Percentiles rank a stretch among this genome's conserved stretches.
These are phyloP conservation scores for Pseudomyrmex pallidus DNA, from an alignment of 1,140 invertebrate genomes.

Conservation along the genomic window DNA sequence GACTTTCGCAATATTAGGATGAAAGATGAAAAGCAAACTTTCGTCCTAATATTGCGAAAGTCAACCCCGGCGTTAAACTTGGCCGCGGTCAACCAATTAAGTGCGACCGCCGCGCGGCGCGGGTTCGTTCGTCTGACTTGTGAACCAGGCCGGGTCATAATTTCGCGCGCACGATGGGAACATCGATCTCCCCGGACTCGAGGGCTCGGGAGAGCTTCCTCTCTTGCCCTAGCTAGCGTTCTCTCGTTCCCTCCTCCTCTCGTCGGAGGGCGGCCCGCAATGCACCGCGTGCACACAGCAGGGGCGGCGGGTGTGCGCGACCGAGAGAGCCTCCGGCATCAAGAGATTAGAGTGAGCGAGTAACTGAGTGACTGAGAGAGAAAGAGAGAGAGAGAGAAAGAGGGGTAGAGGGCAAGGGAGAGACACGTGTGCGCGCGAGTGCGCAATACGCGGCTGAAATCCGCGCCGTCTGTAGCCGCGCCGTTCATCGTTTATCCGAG, in stretches of 20 bases:
- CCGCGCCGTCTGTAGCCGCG: conserved; percentile 13
- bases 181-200: conserved; percentile 38
- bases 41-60: too few species aligned
- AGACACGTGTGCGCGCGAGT: conserved; percentile 12
- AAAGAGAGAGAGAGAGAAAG: conserved; percentile 20
- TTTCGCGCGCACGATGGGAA: conserved; percentile 52
- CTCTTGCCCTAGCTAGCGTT: not conserved
- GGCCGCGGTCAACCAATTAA: conserved; percentile 56
- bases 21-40: conserved; percentile 53
- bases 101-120: conserved; percentile 30
- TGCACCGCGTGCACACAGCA: conserved; percentile 2
- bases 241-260: not conserved
- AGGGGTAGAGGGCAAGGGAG: conserved; percentile 10
- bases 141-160: conserved; percentile 8
- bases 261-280: conserved; percentile 5
- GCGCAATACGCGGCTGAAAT: conserved; percentile 24
- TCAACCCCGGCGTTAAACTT: conserved; percentile 34
- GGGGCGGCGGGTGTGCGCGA: not conserved
- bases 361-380: not conserved
- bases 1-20: conserved; percentile 49
- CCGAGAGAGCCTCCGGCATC: too few species aligned
- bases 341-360: too few species aligned
- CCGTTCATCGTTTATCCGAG: conserved; percentile 43
- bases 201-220: not conserved
- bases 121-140: not conserved